phyloP scores from a whole-genome alignment of 1,140 invertebrate genomes.

The Pemphigus obesinymphae region DNA sequence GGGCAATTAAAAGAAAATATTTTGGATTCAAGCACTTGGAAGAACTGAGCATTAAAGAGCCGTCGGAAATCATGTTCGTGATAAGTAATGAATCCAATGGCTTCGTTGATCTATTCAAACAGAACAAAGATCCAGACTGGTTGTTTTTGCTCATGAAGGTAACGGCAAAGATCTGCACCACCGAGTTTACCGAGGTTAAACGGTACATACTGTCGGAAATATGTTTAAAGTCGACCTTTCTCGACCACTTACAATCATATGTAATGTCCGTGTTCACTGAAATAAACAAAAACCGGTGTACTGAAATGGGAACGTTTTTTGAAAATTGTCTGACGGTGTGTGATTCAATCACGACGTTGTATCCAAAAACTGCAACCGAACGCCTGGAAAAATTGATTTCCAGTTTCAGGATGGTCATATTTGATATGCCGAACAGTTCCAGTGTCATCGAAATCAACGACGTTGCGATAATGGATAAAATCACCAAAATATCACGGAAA shows the following conservation, averaged over 20 bases:
- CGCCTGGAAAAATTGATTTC: conserved; percentile 10
- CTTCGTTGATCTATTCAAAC: neutral
- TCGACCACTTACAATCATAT: conserved; percentile 20
- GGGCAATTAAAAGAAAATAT: neutral
- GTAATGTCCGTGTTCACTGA: neutral
- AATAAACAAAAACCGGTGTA: neutral
- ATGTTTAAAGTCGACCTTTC: neutral
- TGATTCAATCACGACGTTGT: conserved; percentile 12
- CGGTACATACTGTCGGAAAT: neutral
- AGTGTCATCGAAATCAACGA: conserved; percentile 30
- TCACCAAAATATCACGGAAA: conserved; percentile 20
- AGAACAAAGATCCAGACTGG: conserved; percentile 35
- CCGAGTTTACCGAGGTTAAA: conserved; percentile 11
- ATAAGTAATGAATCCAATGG: conserved; percentile 17
- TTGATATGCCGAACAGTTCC: neutral
- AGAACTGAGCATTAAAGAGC: conserved; percentile 22
- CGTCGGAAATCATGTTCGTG: conserved; percentile 14
- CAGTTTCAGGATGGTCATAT: neutral
- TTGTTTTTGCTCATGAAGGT: conserved; percentile 37
- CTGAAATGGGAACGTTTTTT: conserved; percentile 20
- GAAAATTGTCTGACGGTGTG: conserved; percentile 15
- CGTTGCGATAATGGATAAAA: neutral
- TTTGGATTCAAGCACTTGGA: conserved; percentile 40
- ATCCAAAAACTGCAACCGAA: conserved; percentile 33
- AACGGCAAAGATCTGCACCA: neutral